Conservation (phyloP, 2,113 vertebrate genomes). For the Corapipo altera region DNA sequence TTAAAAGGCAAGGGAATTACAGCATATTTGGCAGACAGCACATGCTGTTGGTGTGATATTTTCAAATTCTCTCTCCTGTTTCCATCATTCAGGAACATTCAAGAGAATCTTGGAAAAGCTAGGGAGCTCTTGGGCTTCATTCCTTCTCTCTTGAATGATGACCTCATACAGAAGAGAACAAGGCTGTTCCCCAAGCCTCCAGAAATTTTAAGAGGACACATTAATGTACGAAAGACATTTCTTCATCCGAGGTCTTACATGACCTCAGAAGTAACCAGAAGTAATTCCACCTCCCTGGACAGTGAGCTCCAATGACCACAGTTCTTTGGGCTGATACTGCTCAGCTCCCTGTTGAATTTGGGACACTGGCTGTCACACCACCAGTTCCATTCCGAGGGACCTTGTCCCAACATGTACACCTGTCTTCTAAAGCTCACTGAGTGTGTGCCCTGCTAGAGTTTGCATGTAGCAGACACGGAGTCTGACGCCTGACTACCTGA, state of each 20-base stretch:
- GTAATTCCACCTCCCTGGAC: neutral
- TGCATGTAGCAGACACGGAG: neutral
- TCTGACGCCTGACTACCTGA: neutral
- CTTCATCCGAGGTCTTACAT: neutral
- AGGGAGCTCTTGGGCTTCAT: neutral
- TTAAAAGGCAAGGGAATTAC: conserved; percentile 24
- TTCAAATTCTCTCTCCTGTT: neutral
- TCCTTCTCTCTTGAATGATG: neutral
- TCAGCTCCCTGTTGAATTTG: neutral
- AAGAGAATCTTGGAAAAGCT: neutral
- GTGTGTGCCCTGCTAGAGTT: neutral
- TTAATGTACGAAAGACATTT: neutral
- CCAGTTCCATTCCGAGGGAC: neutral
- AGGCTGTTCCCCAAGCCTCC: neutral
- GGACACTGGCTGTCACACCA: accelerated
- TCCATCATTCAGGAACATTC: neutral
- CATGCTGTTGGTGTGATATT: neutral
- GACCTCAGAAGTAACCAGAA: neutral
- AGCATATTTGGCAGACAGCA: neutral
- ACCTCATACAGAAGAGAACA: neutral
- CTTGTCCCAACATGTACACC: neutral
- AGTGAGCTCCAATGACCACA: neutral
- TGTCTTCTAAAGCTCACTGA: neutral
- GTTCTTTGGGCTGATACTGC: neutral
- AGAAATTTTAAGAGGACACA: neutral